phyloP scores from a whole-genome alignment of 2,888 invertebrate species.

The Polylopha cassiicola region DNA sequence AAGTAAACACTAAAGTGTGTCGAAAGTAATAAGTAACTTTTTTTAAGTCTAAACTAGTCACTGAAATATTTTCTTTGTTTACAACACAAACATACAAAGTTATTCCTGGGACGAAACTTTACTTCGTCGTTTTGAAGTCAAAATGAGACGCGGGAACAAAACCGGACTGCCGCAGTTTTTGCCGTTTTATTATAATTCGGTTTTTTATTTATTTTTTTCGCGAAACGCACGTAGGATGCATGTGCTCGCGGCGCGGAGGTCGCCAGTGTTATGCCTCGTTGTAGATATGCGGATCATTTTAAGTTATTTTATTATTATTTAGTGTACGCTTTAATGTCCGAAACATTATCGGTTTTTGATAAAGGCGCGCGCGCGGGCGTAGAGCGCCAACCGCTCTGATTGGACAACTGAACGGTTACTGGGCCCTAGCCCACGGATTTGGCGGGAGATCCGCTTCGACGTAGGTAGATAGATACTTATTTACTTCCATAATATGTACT shows the following conservation, averaged over 20 bases:
- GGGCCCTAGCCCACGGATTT: constrained; percentile 39
- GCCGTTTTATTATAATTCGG: constrained; percentile 46
- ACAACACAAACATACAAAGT: constrained; percentile 24
- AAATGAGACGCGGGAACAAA: constrained; percentile 41
- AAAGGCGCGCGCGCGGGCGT: constrained; percentile 61
- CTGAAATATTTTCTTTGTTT: too few species aligned
- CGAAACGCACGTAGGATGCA: constrained; percentile 38
- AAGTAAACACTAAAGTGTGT: too few species aligned
- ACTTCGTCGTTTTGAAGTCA: constrained; percentile 42
- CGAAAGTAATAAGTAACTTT: too few species aligned
- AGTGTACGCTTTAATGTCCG: constrained; percentile 36
- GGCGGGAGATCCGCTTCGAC: constrained; percentile 59
- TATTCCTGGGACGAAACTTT: constrained; percentile 33
- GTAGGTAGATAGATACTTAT: too few species aligned
- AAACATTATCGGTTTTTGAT: constrained; percentile 57
- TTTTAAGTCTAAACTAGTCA: too few species aligned
- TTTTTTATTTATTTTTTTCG: constrained; percentile 44
- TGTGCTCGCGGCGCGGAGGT: constrained; percentile 49
- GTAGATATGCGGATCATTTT: constrained; percentile 42
- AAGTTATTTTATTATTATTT: constrained; percentile 59
- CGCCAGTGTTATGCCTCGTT: constrained; percentile 42
- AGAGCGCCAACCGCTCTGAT: constrained; percentile 64
- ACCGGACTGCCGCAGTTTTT: constrained; percentile 53
- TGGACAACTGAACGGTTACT: constrained; percentile 47
- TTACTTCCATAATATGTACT: too few species aligned